Conservation (phyloP, 2,797 vertebrate genomes). For the Melanotaenia parkinsoni region DNA sequence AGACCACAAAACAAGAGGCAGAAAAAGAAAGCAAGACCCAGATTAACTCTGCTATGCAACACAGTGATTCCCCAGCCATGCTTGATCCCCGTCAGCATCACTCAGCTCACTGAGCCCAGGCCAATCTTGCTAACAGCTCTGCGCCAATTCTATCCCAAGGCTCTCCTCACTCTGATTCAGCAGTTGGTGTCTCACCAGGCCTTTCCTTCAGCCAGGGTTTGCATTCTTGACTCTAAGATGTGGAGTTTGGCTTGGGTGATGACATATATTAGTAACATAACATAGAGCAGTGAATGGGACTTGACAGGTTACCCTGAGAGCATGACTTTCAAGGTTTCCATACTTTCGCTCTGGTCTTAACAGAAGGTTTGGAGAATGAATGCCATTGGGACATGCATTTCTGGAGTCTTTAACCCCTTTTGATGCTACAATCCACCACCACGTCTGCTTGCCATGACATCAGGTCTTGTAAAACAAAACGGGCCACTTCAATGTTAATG, state of each 20-base stretch:
- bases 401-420: slow-evolving; percentile 70
- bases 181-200: slow-evolving; percentile 78
- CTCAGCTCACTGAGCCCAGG: slow-evolving; percentile 61
- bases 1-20: slow-evolving; percentile 44
- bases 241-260: slow-evolving; percentile 81
- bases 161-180: slow-evolving; percentile 73
- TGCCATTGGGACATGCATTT: slow-evolving; percentile 67
- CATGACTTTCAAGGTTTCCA: slow-evolving; percentile 82
- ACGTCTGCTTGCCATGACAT: slow-evolving; percentile 64
- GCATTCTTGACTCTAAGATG: slow-evolving; percentile 83
- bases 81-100: slow-evolving; percentile 73
- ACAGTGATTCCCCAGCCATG: slow-evolving; percentile 59
- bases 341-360: slow-evolving; percentile 80
- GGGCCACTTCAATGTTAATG: slow-evolving; percentile 49
- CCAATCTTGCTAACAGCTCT: slow-evolving; percentile 71
- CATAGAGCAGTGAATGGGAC: slow-evolving; percentile 80
- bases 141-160: slow-evolving; percentile 57
- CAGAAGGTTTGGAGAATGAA: slow-evolving; percentile 64
- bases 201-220: slow-evolving; percentile 71
- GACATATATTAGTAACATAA: slow-evolving; percentile 85
- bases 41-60: slow-evolving; percentile 58
- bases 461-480: slow-evolving; percentile 75
- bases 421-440: slow-evolving; percentile 37
- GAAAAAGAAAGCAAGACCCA: slow-evolving; percentile 54
- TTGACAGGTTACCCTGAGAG: slow-evolving; percentile 83